Base-by-base conservation (phyloP, 2,797 vertebrate genomes). In the Philypnodon macrostomus region DNA sequence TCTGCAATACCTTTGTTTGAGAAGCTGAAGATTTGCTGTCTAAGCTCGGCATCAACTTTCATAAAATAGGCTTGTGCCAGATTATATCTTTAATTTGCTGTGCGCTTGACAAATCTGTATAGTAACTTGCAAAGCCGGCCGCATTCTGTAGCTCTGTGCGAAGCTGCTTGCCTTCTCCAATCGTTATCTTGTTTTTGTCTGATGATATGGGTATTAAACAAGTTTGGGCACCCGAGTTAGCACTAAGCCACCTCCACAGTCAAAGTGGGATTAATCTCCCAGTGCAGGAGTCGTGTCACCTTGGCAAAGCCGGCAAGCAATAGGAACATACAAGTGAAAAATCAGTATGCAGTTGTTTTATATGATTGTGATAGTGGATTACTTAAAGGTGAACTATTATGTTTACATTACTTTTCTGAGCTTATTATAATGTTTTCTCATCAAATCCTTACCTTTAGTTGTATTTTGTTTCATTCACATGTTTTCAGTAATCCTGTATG, bases 11-110 rank as follows among this genome's bases (percentile, higher is more conserved):
- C 70, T 80, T 79, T 75, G 64, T 82, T 47, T 31, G 50, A 51
- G 40, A 29, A 64, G 70, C 58, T 60, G 47, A 53, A 75, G 69
- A 79, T 83, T 83, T 65, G 53, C 75, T 69, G 79, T 77, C 76
- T 84, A 75, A 84, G 72, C 83, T 79, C 51, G 4, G 58, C 58
- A 53, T 73, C 75, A 66, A 81, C 68, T 84, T 77, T 71, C 77
- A 77, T 77, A 87, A 86, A 87, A 88, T 80, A 85, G 86, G 74
- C 85, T 83, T 32, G 21, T 24, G 64, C 44, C 0, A 84, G 88
- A 91, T 90, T 87, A 77, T 80, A 90, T 91, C 88, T 89, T 83
- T 79, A 85, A 87, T 87, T 86, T 87, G 83, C 85, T 68, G 75
- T 80, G 83, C 57, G 84, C 81, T 73, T 83, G 87, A 85, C 83